Evolutionary conservation across 2,888 invertebrate species (phyloP).

Genomic region (Microplitis manilae): DNA sequence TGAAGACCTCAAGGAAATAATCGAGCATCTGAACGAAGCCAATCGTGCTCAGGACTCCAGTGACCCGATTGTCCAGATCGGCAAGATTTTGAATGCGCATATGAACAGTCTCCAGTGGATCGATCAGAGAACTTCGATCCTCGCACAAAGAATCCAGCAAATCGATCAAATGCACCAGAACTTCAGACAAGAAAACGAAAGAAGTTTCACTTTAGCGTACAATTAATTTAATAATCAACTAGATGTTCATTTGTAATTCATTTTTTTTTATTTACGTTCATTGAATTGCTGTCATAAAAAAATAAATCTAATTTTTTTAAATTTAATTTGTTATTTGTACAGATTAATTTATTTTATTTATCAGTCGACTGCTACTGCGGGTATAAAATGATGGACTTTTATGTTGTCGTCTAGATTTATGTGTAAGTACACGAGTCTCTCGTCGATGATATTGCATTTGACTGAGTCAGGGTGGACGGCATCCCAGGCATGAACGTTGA

Average conservation of each 20-base stretch:
- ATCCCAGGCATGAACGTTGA: constrained; percentile 85
- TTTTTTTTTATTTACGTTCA: constrained; percentile 45
- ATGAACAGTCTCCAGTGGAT: constrained; percentile 97
- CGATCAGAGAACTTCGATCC: constrained; percentile 85
- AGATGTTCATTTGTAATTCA: constrained; percentile 39
- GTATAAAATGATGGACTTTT: constrained; percentile 86
- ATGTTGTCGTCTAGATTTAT: constrained; percentile 83
- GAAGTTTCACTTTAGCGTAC: constrained; percentile 78
- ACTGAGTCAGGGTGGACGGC: constrained; percentile 82
- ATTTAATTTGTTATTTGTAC: not conserved
- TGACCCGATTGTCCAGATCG: constrained; percentile 93
- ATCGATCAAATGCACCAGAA: constrained; percentile 86
- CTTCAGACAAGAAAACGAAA: constrained; percentile 82
- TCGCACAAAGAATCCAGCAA: constrained; percentile 86
- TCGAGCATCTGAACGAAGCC: constrained; percentile 92
- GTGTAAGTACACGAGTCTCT: constrained; percentile 82
- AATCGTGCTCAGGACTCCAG: constrained; percentile 86
- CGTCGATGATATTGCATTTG: constrained; percentile 84
- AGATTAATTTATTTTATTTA: not conserved
- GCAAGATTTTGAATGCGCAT: constrained; percentile 94
- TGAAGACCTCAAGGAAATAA: constrained; percentile 94
- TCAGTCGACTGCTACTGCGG: constrained; percentile 74
- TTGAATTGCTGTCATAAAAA: constrained; percentile 3
- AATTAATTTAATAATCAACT: constrained; percentile 54
- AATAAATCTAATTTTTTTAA: constrained; percentile 2